Percentiles rank a stretch among this genome's conserved stretches.
phyloP scores from a whole-genome alignment of 2,113 vertebrate species.

The Acinonyx jubatus region DNA sequence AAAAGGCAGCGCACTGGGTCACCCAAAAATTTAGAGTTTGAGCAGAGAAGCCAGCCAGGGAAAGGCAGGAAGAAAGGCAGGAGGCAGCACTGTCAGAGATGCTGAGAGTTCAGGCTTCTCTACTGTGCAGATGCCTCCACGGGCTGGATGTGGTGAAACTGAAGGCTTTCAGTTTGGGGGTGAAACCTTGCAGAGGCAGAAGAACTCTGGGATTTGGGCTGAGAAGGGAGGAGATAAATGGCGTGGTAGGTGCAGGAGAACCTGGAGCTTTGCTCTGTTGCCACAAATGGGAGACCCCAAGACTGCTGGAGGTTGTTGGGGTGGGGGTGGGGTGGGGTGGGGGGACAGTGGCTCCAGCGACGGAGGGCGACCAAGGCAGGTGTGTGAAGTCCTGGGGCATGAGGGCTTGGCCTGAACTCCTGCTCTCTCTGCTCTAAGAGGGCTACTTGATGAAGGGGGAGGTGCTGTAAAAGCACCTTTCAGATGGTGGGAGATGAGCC shows the following conservation, averaged over 20 bases:
- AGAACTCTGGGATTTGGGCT: not conserved
- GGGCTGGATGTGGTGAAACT: not conserved
- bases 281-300: not conserved
- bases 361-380: not conserved
- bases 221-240: not conserved
- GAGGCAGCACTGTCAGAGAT: not conserved
- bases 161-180: not conserved
- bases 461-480: not conserved
- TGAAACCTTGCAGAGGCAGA: not conserved
- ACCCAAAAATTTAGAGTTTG: not conserved
- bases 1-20: not conserved
- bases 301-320: not conserved
- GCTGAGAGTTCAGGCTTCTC: not conserved
- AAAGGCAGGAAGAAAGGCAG: not conserved
- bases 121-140: not conserved
- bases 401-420: not conserved
- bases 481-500: not conserved
- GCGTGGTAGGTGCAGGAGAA: not conserved
- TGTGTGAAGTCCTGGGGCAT: rapidly evolving
- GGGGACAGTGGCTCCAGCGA: too few relatives aligned
- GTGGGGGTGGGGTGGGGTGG: too few relatives aligned
- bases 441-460: not conserved
- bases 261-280: not conserved
- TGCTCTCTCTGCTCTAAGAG: not conserved
- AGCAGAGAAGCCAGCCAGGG: not conserved